Conservation (phyloP, 2,113 vertebrate species). For the Mixornis gularis region DNA sequence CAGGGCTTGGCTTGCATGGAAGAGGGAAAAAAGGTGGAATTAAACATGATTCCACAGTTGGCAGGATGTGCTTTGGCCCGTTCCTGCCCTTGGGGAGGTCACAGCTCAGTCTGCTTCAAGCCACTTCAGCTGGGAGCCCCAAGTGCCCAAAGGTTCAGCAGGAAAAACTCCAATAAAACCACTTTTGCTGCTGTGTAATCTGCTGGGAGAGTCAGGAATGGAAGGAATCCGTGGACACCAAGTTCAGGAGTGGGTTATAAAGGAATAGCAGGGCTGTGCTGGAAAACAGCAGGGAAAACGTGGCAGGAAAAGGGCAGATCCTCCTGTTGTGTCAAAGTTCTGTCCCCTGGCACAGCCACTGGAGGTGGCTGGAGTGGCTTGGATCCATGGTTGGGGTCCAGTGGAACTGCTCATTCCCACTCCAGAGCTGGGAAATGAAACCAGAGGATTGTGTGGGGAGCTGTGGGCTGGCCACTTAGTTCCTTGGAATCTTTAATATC, state of each 20-base stretch:
- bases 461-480: fast-evolving
- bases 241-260: not conserved
- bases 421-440: not conserved
- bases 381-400: not conserved
- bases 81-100: not conserved
- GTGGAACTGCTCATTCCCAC: not conserved
- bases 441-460: too few species aligned
- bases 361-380: not conserved
- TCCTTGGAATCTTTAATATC: not conserved
- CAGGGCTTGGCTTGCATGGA: not conserved
- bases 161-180: not conserved
- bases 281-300: not conserved
- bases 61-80: fast-evolving
- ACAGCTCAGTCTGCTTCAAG: not conserved
- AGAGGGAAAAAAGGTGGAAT: not conserved
- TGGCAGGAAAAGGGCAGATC: not conserved
- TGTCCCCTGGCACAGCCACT: fast-evolving
- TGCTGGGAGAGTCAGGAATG: not conserved
- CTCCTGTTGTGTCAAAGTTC: not conserved
- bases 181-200: not conserved
- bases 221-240: fast-evolving
- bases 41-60: not conserved
- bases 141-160: not conserved
- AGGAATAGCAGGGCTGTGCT: not conserved
- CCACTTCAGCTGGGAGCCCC: not conserved